These are phyloP conservation scores for Morone chrysops DNA, from an alignment of 2,113 vertebrate species.

Conservation along the genomic window DNA sequence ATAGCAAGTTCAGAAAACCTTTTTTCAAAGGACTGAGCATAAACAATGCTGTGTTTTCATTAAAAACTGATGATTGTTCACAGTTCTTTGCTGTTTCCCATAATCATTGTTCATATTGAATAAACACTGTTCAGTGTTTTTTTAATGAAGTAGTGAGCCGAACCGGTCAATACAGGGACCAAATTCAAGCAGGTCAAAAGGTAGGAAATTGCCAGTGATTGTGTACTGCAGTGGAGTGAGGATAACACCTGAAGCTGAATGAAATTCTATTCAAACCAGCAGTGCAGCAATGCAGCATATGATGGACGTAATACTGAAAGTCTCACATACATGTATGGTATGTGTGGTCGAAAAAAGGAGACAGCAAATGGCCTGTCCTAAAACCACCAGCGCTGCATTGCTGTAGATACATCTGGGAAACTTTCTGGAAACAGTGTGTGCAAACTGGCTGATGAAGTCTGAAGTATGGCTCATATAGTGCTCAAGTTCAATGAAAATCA, in stretches of 20 bases:
- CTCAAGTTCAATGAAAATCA: slow-evolving; percentile 1
- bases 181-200: not conserved
- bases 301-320: not conserved
- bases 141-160: no score
- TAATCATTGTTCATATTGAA: not conserved
- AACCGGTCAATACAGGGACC: not conserved
- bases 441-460: not conserved
- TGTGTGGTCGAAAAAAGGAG: not conserved
- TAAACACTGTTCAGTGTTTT: not conserved
- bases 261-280: not conserved
- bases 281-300: not conserved
- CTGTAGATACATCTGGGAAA: not conserved
- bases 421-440: not conserved
- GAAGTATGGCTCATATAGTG: not conserved
- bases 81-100: not conserved
- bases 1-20: no score
- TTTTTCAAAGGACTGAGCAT: no score
- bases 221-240: not conserved
- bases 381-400: not conserved
- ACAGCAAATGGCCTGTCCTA: not conserved
- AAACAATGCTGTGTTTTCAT: not conserved
- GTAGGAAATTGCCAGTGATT: not conserved
- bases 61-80: not conserved
- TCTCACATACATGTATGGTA: not conserved
- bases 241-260: not conserved